Conservation (phyloP, 2,113 vertebrate genomes). For the Xiphophorus couchianus region DNA sequence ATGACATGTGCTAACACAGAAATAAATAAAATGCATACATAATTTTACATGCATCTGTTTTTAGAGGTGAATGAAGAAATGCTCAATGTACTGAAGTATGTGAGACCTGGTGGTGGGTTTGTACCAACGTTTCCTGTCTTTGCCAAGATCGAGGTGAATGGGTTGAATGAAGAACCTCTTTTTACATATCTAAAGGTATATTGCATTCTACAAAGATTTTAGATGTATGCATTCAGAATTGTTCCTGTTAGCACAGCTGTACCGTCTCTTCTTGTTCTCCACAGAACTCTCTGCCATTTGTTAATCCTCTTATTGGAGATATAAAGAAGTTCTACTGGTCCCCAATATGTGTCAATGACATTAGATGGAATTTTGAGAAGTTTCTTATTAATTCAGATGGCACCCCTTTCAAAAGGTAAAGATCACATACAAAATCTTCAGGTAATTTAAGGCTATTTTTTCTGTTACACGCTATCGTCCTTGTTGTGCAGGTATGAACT, state of each 20-base stretch:
- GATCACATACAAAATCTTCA: neutral
- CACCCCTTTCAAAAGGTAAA: slow-evolving; percentile 77
- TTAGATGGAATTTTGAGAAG: slow-evolving; percentile 85
- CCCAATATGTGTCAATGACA: slow-evolving; percentile 80
- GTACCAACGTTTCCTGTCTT: slow-evolving; percentile 82
- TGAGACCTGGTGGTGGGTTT: slow-evolving; percentile 80
- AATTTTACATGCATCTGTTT: slow-evolving; percentile 1
- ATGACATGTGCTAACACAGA: neutral
- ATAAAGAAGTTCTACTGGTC: slow-evolving; percentile 81
- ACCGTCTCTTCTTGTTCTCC: slow-evolving; percentile 15
- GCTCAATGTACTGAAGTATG: slow-evolving; percentile 76
- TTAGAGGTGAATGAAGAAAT: slow-evolving; percentile 81
- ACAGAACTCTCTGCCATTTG: slow-evolving; percentile 78
- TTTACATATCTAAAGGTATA: slow-evolving; percentile 81
- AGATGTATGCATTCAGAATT: neutral
- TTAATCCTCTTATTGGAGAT: slow-evolving; percentile 82
- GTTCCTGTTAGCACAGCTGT: neutral
- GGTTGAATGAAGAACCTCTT: slow-evolving; percentile 78
- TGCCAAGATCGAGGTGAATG: slow-evolving; percentile 81
- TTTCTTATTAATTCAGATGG: slow-evolving; percentile 80
- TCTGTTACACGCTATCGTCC: neutral
- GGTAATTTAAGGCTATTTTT: neutral
- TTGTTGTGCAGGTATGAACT: slow-evolving; percentile 77
- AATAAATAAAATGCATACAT: neutral
- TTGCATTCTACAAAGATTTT: neutral